These are phyloP conservation scores for Schizopygopsis pylzovi DNA, from an alignment of 2,797 vertebrate genomes.

Conservation along the genomic window DNA sequence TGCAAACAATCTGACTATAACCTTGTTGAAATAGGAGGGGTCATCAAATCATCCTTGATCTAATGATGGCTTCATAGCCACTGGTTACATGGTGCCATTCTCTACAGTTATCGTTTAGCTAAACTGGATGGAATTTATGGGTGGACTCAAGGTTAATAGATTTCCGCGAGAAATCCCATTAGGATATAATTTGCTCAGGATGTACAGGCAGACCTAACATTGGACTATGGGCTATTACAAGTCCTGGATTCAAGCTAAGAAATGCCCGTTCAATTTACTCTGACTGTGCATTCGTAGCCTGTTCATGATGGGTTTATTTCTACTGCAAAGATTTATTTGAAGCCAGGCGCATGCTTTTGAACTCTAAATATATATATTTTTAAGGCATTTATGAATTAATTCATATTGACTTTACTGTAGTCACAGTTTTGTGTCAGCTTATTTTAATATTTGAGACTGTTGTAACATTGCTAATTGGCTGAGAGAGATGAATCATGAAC, in stretches of 20 bases:
- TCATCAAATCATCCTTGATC: conserved; percentile 50
- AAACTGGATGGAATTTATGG: conserved; percentile 45
- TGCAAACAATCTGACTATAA: conserved; percentile 23
- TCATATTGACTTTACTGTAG: background rate
- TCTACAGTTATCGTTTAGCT: conserved; percentile 52
- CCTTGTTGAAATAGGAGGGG: conserved; percentile 42
- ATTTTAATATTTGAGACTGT: background rate
- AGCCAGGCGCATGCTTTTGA: background rate
- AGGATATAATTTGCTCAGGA: conserved; percentile 50
- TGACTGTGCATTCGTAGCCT: background rate
- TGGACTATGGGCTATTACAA: conserved; percentile 36
- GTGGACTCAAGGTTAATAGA: conserved; percentile 58
- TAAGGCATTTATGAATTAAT: background rate
- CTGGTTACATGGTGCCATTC: conserved; percentile 24
- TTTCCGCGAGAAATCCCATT: conserved; percentile 54
- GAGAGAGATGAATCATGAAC: conserved; percentile 2
- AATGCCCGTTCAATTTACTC: conserved; percentile 30
- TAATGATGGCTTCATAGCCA: conserved; percentile 22
- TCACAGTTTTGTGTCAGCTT: background rate
- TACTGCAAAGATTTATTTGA: conserved; percentile 14
- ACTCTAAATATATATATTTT: background rate
- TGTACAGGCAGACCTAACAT: conserved; percentile 46
- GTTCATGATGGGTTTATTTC: conserved; percentile 10
- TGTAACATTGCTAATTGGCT: background rate
- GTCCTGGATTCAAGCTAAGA: conserved; percentile 37